phyloP scores from a whole-genome alignment of 2,113 vertebrate genomes.

The Chaenogobius annularis region DNA sequence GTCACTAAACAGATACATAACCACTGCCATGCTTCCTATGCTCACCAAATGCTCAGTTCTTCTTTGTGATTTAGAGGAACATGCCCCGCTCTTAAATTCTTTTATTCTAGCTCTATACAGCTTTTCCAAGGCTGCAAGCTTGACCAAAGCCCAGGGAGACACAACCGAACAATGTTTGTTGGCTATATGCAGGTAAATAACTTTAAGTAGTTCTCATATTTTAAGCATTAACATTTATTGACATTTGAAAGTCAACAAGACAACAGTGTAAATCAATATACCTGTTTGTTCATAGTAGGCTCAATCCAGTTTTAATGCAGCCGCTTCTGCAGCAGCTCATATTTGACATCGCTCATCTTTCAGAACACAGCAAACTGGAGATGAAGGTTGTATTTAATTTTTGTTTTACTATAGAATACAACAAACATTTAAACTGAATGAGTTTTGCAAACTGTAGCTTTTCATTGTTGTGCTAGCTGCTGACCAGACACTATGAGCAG shows the following conservation, averaged over 20 bases:
- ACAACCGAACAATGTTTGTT: constrained; percentile 90
- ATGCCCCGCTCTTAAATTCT: constrained; percentile 82
- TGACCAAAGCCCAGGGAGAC: constrained; percentile 93
- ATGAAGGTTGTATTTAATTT: constrained; percentile 80
- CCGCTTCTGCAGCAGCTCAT: constrained; percentile 87
- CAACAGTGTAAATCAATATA: background rate
- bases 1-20: constrained; percentile 93
- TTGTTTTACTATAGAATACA: background rate
- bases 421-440: background rate
- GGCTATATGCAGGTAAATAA: constrained; percentile 81
- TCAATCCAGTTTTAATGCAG: constrained; percentile 90
- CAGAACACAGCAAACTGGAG: constrained; percentile 88
- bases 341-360: constrained; percentile 86
- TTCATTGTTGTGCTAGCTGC: constrained; percentile 73
- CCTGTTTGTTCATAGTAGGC: constrained; percentile 76
- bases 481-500: constrained; percentile 92
- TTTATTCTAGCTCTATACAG: constrained; percentile 87
- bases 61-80: constrained; percentile 84
- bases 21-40: constrained; percentile 87
- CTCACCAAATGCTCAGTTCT: constrained; percentile 87
- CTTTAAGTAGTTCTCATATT: background rate
- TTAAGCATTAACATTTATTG: background rate
- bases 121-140: constrained; percentile 87
- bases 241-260: background rate
- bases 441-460: too few relatives aligned